Percentiles rank a stretch among this genome's conserved stretches.
Evolutionary conservation across 2,113 vertebrate genomes (phyloP).

Genomic region (Platysternon megacephalum): DNA sequence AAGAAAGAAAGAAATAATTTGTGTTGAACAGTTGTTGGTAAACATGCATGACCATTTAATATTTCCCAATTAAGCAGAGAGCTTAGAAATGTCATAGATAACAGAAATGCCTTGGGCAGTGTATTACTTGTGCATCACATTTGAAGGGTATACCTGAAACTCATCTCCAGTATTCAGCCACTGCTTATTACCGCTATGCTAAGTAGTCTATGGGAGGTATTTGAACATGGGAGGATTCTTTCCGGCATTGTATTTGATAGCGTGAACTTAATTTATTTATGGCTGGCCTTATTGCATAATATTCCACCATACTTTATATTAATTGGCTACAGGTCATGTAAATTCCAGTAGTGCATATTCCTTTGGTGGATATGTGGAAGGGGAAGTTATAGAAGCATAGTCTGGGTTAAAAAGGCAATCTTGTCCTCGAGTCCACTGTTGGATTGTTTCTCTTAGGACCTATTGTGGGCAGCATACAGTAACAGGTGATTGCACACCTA

Average conservation of each 20-base stretch:
- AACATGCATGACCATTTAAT: not conserved
- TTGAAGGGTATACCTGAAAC: not conserved
- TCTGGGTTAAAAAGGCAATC: not conserved
- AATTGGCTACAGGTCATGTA: not conserved
- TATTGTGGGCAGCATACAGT: not conserved
- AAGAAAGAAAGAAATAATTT: not conserved
- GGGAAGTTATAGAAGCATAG: accelerated
- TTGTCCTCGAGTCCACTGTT: not conserved
- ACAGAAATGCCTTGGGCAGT: not conserved
- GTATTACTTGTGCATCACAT: not conserved
- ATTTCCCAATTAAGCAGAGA: not conserved
- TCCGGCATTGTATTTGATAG: accelerated
- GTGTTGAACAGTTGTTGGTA: accelerated
- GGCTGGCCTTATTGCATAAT: not conserved
- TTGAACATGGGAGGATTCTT: not conserved
- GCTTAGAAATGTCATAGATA: not conserved
- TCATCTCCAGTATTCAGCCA: not conserved
- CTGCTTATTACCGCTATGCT: not conserved
- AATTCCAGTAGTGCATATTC: not conserved
- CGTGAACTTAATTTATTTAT: not conserved
- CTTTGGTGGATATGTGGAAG: not conserved
- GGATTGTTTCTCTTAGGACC: not conserved
- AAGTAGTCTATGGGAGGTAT: not conserved
- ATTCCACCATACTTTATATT: not conserved
- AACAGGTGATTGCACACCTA: not conserved